Evolutionary conservation across 2,797 vertebrate species (phyloP).

Genomic region (Sebastiscus albofasciatus): DNA sequence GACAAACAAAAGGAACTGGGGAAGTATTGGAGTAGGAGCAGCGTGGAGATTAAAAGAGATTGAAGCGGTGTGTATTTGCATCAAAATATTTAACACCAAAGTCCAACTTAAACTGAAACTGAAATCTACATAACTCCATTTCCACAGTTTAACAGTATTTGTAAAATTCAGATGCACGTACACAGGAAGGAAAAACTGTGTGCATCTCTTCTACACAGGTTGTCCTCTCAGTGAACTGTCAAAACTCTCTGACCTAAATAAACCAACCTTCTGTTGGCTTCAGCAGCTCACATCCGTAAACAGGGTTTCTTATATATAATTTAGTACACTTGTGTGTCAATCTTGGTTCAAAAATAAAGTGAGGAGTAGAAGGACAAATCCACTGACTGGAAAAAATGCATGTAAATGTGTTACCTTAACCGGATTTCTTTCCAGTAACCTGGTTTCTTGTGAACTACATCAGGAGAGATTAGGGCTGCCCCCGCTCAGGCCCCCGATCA

Average conservation of each 20-base stretch:
- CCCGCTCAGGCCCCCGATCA: no score
- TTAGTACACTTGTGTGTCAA: background rate
- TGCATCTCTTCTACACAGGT: background rate
- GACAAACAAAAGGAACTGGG: background rate
- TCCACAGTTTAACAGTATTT: background rate
- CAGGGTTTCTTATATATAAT: background rate
- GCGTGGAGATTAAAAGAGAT: background rate
- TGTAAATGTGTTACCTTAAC: background rate
- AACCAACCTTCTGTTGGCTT: background rate
- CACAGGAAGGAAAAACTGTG: background rate
- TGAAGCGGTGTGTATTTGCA: background rate
- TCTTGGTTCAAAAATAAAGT: background rate
- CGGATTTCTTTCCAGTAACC: background rate
- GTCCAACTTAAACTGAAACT: background rate
- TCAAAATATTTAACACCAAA: background rate
- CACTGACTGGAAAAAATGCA: background rate
- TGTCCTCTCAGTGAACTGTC: background rate
- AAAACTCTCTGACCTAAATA: constrained; percentile 5
- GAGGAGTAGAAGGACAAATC: background rate
- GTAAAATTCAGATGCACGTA: background rate
- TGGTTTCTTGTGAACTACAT: background rate
- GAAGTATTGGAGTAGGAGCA: background rate
- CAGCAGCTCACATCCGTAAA: background rate
- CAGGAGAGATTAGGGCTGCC: no score
- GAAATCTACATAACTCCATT: background rate